These are phyloP conservation scores for Nowickia ferox DNA, from an alignment of 2,888 invertebrate genomes.

Conservation along the genomic window DNA sequence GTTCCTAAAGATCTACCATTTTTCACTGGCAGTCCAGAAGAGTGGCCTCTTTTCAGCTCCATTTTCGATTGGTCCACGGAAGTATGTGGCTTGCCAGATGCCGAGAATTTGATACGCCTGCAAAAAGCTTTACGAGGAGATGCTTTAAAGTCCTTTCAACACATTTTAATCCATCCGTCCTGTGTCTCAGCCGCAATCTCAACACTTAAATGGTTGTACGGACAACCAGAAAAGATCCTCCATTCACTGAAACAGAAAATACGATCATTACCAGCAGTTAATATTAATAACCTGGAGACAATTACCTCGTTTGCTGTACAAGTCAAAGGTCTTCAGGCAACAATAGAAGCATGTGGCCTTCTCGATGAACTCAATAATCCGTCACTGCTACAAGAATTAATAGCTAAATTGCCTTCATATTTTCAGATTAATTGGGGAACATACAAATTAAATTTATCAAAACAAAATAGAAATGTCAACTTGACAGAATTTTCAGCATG, in stretches of 20 bases:
- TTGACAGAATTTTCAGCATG: slow-evolving; percentile 37
- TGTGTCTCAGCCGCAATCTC: not conserved
- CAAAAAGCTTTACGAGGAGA: no score
- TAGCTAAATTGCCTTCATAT: slow-evolving; percentile 39
- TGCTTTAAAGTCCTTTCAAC: no score
- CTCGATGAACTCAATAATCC: slow-evolving; percentile 25
- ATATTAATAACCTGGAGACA: not conserved
- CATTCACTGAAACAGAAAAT: not conserved
- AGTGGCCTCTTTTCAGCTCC: not conserved
- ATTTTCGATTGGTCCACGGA: not conserved
- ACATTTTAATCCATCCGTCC: no score
- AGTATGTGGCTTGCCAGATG: not conserved
- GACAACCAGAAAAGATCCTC: not conserved
- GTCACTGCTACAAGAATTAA: slow-evolving; percentile 39
- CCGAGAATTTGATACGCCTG: not conserved
- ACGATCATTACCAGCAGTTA: not conserved
- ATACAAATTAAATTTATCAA: slow-evolving; percentile 21
- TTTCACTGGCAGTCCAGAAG: not conserved
- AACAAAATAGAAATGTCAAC: slow-evolving; percentile 19
- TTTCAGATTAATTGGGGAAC: slow-evolving; percentile 29
- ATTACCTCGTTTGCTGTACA: not conserved
- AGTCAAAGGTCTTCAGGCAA: not conserved
- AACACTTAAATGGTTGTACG: not conserved
- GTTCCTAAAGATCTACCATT: no score
- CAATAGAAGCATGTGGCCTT: not conserved